Evolutionary conservation across 2,888 invertebrate species (phyloP).

Genomic region (Heteromurus nitidus): DNA sequence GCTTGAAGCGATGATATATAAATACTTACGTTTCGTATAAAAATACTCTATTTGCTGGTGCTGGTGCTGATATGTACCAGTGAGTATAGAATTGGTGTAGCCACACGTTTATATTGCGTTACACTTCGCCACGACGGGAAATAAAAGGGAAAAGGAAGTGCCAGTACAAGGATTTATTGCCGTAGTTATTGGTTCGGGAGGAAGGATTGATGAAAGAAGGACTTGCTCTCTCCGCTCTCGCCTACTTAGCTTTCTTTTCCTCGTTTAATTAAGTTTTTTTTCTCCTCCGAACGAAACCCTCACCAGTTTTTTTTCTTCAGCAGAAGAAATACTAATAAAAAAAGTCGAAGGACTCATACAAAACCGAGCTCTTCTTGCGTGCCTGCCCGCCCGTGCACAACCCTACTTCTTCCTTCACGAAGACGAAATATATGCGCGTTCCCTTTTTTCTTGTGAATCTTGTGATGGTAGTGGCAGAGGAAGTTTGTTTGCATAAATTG

Average conservation of each 20-base stretch:
- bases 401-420: neutral
- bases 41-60: too few species aligned
- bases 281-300: constrained; percentile 36
- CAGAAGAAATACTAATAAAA: neutral
- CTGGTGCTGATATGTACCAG: too few species aligned
- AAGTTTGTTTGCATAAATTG: neutral
- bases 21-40: too few species aligned
- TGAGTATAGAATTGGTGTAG: too few species aligned
- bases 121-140: constrained; percentile 8
- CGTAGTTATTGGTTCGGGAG: constrained; percentile 63
- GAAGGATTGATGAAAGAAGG: constrained; percentile 64
- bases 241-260: constrained; percentile 25
- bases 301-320: constrained; percentile 12
- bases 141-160: constrained; percentile 60
- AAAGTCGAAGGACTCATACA: too few species aligned
- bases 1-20: too few species aligned
- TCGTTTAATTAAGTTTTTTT: constrained; percentile 60
- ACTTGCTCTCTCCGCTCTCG: constrained; percentile 17
- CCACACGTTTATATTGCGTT: too few species aligned
- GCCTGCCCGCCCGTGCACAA: too few species aligned
- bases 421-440: neutral
- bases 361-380: neutral
- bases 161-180: constrained; percentile 63
- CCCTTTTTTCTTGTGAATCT: too few species aligned
- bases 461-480: neutral